Conservation (phyloP, 2,113 vertebrate genomes). For the Trochalopteron elliotii region DNA sequence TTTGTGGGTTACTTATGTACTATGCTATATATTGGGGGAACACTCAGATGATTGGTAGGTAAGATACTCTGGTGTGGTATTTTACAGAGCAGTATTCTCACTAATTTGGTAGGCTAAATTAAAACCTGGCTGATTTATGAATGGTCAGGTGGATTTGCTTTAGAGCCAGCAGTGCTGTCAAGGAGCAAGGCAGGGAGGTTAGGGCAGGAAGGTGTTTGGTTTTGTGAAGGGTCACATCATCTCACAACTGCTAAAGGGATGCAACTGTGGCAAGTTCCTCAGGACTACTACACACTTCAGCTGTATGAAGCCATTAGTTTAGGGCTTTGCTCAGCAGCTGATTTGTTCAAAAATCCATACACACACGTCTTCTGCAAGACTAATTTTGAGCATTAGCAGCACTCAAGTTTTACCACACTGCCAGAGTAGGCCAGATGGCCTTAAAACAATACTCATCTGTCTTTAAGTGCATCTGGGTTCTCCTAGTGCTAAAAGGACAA, state of each 20-base stretch:
- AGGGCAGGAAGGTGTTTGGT: neutral
- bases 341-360: neutral
- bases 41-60: neutral
- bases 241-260: neutral
- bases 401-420: neutral
- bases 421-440: neutral
- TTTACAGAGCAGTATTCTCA: neutral
- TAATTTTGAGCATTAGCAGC: neutral
- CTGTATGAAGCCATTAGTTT: neutral
- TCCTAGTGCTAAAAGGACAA: neutral
- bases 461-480: neutral
- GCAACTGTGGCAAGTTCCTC: neutral
- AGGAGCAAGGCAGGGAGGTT: neutral
- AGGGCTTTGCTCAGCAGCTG: neutral
- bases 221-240: neutral
- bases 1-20: neutral
- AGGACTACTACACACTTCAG: neutral
- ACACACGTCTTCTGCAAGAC: neutral
- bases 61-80: neutral
- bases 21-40: neutral
- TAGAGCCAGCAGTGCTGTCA: neutral
- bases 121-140: neutral
- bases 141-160: neutral
- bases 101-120: neutral
- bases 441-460: neutral